These are phyloP conservation scores for Platerodrilus igneus DNA, from an alignment of 2,888 invertebrate genomes.

Conservation along the genomic window DNA sequence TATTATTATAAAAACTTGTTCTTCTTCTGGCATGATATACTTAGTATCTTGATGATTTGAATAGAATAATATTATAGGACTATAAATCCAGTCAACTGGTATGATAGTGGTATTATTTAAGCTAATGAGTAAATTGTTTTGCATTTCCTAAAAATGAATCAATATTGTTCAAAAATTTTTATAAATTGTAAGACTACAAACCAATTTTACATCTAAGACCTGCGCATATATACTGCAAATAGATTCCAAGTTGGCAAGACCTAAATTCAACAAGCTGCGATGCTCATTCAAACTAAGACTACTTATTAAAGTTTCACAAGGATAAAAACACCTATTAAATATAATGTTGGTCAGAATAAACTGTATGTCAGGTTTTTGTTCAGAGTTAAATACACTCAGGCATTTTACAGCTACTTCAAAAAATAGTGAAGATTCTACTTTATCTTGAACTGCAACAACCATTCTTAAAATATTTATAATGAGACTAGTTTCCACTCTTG, in stretches of 20 bases:
- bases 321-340: constrained; percentile 58
- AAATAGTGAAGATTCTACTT: constrained; percentile 51
- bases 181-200: constrained; percentile 27
- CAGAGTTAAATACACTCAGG: constrained; percentile 56
- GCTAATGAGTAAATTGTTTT: constrained; percentile 28
- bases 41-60: constrained; percentile 50
- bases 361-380: constrained; percentile 56
- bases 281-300: constrained; percentile 52
- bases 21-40: constrained; percentile 36
- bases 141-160: background rate
- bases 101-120: constrained; percentile 55
- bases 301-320: constrained; percentile 53
- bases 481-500: constrained; percentile 58
- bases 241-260: constrained; percentile 38
- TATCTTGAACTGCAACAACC: constrained; percentile 36
- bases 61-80: constrained; percentile 62
- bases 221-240: constrained; percentile 41
- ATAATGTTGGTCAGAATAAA: constrained; percentile 56
- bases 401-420: constrained; percentile 58
- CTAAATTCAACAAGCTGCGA: constrained; percentile 47
- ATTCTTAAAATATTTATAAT: constrained; percentile 52
- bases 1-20: constrained; percentile 50
- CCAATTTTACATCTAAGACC: constrained; percentile 39
- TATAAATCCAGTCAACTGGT: constrained; percentile 76
- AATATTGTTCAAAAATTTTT: background rate